Evolutionary conservation across 1,140 invertebrate species (phyloP), one percentile per base, ranked within the genome.

Genomic region (Gonatopus flavifemur): DNA sequence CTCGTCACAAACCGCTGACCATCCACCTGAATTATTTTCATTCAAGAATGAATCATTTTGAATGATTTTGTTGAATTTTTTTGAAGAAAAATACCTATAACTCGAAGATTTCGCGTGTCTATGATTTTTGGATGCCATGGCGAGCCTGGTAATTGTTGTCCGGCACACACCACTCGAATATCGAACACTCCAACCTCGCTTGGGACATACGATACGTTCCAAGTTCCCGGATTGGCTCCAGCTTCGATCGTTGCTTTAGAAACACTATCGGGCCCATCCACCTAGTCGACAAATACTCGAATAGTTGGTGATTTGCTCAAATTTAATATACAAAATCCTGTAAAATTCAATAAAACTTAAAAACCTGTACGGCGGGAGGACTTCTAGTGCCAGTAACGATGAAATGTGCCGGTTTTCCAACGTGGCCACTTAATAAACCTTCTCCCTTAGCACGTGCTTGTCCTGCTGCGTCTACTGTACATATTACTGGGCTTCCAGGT

Each of bases 1-100:
- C 16, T 87, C 81, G 68, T 91, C 89, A 43, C 89, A 80, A 40
- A 85, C 70, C 61, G 83, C 81, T 12, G 89, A 86, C 92, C 93
- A 96, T 0, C 94, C 91, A 22, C 92, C 91, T 56, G 80, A 2
- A 83, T 76, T 9, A 80, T 68, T 2, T 21, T 19, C 20, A 15
- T 20, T 25, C 8, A 41, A 48, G 20, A 9, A 28, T 16, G 8
- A 19, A 24, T 20, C 16, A 21, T 20, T 13, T 33, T 7, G 3
- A 35, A 35, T 18, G 5, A 36, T 20, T n/a, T n/a, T n/a, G 12
- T 10, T 16, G 3, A n/a, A 36, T 20, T 1, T 8, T 20, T 8
- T 42, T 25, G 18, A 21, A 16, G 33, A 35, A 32, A 53, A 37
- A 54, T 50, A 72, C 72, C 74, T 36, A 86, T 86, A 7, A 86